Conservation (phyloP, 2,113 vertebrate species). For the Saccopteryx leptura region DNA sequence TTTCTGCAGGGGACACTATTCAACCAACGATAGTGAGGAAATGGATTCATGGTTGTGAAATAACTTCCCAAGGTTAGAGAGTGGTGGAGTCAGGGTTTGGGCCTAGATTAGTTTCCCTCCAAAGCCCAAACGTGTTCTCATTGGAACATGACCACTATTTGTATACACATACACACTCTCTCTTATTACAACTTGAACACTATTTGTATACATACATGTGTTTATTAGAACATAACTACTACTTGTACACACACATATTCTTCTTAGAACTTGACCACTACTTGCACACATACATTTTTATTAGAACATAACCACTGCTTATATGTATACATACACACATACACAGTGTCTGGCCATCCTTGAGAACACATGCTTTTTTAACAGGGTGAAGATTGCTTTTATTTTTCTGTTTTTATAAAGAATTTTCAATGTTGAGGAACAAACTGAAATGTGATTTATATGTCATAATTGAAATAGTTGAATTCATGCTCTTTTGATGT, state of each 20-base stretch:
- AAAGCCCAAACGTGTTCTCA: not conserved
- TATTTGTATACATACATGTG: not conserved
- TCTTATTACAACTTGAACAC: not conserved
- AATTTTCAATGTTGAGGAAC: not conserved
- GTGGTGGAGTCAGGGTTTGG: not conserved
- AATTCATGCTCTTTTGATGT: not conserved
- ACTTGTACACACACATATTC: not conserved
- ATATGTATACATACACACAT: not conserved
- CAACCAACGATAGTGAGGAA: not conserved
- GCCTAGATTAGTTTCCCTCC: not conserved
- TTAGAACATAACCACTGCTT: not conserved
- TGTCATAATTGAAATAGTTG: not conserved
- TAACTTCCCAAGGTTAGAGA: not conserved
- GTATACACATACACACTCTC: not conserved
- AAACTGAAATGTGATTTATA: not conserved
- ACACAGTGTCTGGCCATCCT: not conserved
- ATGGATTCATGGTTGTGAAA: not conserved
- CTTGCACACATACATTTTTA: not conserved
- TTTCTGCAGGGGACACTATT: not conserved
- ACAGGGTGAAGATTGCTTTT: not conserved
- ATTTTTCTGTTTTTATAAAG: conserved; percentile 16
- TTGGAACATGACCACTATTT: not conserved
- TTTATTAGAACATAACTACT: not conserved
- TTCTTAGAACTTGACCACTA: not conserved
- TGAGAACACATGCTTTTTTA: not conserved